phyloP scores from a whole-genome alignment of 2,797 vertebrate species.

The Smutsia gigantea region DNA sequence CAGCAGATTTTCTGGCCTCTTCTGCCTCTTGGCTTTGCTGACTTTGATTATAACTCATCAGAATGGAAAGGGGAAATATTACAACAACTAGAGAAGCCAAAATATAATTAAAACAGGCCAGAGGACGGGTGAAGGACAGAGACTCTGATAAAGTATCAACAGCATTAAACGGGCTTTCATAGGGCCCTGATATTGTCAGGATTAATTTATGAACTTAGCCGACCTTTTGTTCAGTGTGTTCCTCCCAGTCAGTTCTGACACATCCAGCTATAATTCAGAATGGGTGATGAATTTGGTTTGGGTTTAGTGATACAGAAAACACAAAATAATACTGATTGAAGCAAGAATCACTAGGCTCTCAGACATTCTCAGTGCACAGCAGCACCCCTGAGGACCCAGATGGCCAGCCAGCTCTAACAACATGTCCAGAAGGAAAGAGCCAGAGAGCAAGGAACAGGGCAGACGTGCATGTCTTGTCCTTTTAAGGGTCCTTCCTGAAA shows the following conservation, averaged over 20 bases:
- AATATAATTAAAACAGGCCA: slow-evolving; percentile 14
- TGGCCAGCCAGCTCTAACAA: neutral
- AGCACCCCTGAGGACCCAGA: neutral
- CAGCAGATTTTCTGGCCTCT: neutral
- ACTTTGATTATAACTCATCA: neutral
- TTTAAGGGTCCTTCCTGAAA: neutral
- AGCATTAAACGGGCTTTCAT: neutral
- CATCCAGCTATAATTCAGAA: neutral
- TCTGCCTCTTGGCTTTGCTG: neutral
- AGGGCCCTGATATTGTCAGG: neutral
- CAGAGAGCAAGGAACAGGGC: neutral
- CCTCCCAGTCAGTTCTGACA: neutral
- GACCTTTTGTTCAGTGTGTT: neutral
- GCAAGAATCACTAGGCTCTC: neutral
- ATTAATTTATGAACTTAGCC: neutral
- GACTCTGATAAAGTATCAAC: neutral
- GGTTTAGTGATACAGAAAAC: neutral
- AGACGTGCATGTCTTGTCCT: neutral
- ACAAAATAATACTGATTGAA: neutral
- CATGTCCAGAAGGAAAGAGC: neutral
- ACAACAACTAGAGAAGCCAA: slow-evolving; percentile 1
- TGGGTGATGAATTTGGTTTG: neutral
- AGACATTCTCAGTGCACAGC: rapidly evolving
- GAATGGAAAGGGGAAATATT: neutral
- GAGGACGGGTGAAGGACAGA: neutral